These are phyloP conservation scores for Acomys russatus DNA, from an alignment of 2,797 vertebrate species.

Conservation along the genomic window DNA sequence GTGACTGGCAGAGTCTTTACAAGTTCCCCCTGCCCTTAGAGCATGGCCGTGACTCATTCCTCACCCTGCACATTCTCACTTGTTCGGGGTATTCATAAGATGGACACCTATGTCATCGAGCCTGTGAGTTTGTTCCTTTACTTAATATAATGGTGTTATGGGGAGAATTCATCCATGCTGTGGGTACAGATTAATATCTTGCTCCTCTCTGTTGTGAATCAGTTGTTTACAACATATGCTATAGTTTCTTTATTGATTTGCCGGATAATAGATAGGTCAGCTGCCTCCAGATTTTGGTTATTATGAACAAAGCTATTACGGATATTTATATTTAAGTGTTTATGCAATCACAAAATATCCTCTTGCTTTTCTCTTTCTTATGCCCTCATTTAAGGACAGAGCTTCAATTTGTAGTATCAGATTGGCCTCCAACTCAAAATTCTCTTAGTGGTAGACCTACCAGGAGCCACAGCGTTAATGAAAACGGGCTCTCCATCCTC, in stretches of 20 bases:
- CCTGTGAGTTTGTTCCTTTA: neutral
- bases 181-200: neutral
- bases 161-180: neutral
- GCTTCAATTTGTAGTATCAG: too few species aligned
- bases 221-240: neutral
- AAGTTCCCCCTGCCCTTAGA: neutral
- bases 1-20: neutral
- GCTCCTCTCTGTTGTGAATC: neutral
- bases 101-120: neutral
- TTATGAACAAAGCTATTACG: neutral
- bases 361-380: neutral
- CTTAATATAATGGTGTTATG: neutral
- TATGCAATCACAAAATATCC: neutral
- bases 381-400: neutral
- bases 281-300: slow-evolving; percentile 18
- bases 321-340: neutral
- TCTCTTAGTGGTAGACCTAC: neutral
- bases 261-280: neutral
- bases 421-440: neutral
- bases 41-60: neutral
- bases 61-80: neutral
- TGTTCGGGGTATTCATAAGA: slow-evolving; percentile 21
- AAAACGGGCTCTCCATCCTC: neutral
- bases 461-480: neutral
- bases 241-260: neutral